A percentile compares a stretch with the other conserved stretches of the same genome.
Conservation (phyloP, 2,797 vertebrate species). For the Amazona finschi region DNA sequence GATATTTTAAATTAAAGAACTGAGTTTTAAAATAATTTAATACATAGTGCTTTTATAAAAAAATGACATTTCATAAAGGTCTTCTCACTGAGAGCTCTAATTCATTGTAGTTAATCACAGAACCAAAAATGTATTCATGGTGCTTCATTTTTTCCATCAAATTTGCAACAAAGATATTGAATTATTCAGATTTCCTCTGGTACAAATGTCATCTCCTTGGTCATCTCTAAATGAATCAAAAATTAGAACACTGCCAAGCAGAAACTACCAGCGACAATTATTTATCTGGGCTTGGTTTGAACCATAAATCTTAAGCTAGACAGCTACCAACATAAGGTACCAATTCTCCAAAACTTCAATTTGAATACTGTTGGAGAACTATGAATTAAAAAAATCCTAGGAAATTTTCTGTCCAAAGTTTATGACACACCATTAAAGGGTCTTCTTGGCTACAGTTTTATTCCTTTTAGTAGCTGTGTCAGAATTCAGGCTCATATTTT, state of each 20-base stretch:
- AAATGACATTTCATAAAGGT: neutral
- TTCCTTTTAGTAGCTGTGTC: neutral
- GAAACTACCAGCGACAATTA: neutral
- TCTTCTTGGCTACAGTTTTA: neutral
- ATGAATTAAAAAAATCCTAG: neutral
- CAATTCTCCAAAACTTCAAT: neutral
- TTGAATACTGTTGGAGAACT: neutral
- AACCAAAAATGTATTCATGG: neutral
- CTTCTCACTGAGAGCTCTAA: neutral
- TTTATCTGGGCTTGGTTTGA: slow-evolving; percentile 43
- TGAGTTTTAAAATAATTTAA: neutral
- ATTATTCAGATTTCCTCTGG: neutral
- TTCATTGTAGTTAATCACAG: neutral
- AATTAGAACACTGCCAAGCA: slow-evolving; percentile 37
- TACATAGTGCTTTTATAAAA: neutral
- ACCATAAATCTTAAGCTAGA: neutral
- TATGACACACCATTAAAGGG: neutral
- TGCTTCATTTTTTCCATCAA: neutral
- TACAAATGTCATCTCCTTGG: neutral
- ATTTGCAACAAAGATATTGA: neutral
- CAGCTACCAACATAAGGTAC: neutral
- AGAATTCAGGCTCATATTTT: neutral
- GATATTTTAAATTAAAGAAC: neutral
- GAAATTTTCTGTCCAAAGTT: neutral
- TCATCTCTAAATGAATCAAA: neutral